Conservation (phyloP, 2,888 invertebrate species). For the Drymonia ruficornis region DNA sequence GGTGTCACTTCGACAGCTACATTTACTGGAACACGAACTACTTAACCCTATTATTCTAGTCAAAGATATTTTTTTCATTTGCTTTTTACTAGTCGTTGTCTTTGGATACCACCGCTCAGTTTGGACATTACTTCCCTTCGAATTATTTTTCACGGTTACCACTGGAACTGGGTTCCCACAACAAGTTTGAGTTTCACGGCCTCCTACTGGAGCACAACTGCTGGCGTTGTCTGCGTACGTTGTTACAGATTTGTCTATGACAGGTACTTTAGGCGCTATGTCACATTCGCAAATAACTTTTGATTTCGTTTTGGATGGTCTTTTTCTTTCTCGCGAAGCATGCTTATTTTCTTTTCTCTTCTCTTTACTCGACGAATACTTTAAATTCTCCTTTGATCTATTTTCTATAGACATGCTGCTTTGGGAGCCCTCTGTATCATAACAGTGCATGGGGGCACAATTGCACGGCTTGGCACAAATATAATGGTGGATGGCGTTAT, state of each 20-base stretch:
- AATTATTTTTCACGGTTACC: background rate
- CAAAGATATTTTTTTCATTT: constrained; percentile 16
- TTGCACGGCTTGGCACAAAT: constrained; percentile 42
- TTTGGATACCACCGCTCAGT: constrained; percentile 25
- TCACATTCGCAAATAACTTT: constrained; percentile 34
- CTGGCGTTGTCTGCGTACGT: constrained; percentile 49
- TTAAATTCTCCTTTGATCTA: background rate
- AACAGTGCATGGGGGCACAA: constrained; percentile 28
- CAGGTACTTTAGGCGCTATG: constrained; percentile 14
- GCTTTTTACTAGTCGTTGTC: constrained; percentile 14
- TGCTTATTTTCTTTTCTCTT: constrained; percentile 1
- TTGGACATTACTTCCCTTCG: constrained; percentile 7
- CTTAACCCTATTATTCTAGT: constrained; percentile 12
- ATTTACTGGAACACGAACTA: constrained; percentile 25
- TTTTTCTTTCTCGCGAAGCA: background rate
- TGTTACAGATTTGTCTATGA: constrained; percentile 47
- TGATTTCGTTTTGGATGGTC: constrained; percentile 7
- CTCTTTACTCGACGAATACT: constrained; percentile 1
- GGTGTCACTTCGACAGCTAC: constrained; percentile 27
- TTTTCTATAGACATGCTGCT: constrained; percentile 4
- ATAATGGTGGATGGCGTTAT: constrained; percentile 26
- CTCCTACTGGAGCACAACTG: constrained; percentile 26
- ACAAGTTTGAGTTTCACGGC: constrained; percentile 41
- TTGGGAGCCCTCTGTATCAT: constrained; percentile 3
- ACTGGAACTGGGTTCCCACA: constrained; percentile 6